Conservation (phyloP, 2,797 vertebrate species). For the Pyrocephalus nanus region DNA sequence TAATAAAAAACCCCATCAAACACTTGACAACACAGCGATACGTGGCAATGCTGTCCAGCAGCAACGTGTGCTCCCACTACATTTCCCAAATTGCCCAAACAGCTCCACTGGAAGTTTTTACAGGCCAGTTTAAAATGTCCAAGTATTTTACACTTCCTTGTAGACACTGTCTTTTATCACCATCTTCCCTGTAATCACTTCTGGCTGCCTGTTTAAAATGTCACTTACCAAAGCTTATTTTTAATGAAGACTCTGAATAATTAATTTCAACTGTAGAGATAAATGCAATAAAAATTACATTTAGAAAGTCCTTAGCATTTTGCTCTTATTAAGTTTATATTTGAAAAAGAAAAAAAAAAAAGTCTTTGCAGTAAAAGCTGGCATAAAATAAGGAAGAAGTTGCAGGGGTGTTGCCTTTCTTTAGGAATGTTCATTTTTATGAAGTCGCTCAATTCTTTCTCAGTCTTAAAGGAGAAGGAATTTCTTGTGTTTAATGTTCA, state of each 20-base stretch:
- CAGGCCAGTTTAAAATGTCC: background rate
- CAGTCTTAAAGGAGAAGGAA: background rate
- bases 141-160: background rate
- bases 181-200: conserved; percentile 26
- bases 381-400: background rate
- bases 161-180: conserved; percentile 19
- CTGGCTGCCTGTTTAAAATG: conserved; percentile 19
- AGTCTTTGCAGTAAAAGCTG: background rate
- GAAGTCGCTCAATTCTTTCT: background rate
- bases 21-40: background rate
- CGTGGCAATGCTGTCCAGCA: background rate
- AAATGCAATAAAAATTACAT: conserved; percentile 67
- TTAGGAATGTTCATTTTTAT: background rate
- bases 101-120: background rate
- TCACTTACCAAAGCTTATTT: conserved; percentile 62
- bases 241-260: conserved; percentile 62
- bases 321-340: background rate
- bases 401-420: background rate
- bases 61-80: background rate
- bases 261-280: conserved; percentile 61
- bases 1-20: accelerated
- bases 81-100: background rate
- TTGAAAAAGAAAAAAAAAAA: background rate
- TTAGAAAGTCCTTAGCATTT: conserved; percentile 41
- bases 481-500: background rate